phyloP scores from a whole-genome alignment of 1,140 invertebrate genomes.

The Saccostrea glomerata region DNA sequence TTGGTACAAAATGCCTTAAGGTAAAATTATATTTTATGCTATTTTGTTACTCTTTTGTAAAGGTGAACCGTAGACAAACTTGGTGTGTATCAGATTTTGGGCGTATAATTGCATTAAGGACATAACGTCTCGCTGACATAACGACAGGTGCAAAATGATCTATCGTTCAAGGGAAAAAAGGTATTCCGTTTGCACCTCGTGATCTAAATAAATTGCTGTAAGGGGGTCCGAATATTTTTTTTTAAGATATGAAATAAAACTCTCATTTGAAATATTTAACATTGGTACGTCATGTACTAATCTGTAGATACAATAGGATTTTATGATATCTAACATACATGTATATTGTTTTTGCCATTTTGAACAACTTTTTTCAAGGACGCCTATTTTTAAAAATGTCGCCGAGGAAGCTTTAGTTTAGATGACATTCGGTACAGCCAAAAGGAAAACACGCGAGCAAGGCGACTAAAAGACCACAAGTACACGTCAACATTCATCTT shows the following conservation, averaged over 20 bases:
- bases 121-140: neutral
- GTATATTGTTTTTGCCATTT: neutral
- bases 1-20: neutral
- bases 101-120: conserved; percentile 10
- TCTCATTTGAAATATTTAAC: neutral
- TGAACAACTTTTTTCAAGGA: neutral
- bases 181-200: neutral
- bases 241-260: neutral
- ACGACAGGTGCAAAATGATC: conserved; percentile 24
- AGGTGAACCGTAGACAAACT: neutral
- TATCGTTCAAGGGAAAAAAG: neutral
- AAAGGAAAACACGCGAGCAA: neutral
- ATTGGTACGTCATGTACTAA: neutral
- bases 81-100: neutral
- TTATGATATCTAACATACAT: neutral
- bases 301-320: neutral
- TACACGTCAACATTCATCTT: neutral
- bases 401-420: too few relatives aligned
- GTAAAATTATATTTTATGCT: neutral
- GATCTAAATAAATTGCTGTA: neutral
- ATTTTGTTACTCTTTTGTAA: conserved; percentile 10
- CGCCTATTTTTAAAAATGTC: neutral
- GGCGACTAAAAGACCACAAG: neutral
- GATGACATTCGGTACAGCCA: neutral
- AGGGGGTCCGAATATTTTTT: neutral